Evolutionary conservation across 2,113 vertebrate genomes (phyloP).

Genomic region (Corythornis vintsioides): DNA sequence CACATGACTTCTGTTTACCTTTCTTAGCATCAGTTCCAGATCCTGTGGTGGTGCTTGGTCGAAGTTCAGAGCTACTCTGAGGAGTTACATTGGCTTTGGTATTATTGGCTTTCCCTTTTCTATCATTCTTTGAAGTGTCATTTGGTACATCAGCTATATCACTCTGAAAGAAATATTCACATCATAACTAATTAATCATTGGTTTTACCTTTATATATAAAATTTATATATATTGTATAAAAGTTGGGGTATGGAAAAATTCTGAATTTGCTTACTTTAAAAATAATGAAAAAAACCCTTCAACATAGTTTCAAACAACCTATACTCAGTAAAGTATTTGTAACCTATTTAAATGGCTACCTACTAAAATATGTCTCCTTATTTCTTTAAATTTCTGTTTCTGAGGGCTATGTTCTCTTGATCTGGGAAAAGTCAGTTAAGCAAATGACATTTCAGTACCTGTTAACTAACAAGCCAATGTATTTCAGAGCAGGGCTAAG

Average conservation of each 20-base stretch:
- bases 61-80: constrained; percentile 91
- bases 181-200: background rate
- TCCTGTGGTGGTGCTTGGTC: constrained; percentile 79
- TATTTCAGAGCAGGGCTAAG: background rate
- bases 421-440: background rate
- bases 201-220: background rate
- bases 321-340: background rate
- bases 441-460: background rate
- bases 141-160: constrained; percentile 97
- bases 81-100: constrained; percentile 90
- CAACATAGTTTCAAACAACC: background rate
- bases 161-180: constrained; percentile 79
- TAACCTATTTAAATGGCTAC: background rate
- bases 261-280: background rate
- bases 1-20: constrained; percentile 68
- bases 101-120: constrained; percentile 90
- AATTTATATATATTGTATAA: background rate
- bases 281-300: background rate
- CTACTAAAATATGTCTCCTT: background rate
- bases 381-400: background rate
- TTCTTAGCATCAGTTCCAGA: constrained; percentile 83
- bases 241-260: background rate
- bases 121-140: constrained; percentile 93
- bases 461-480: background rate
- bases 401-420: background rate